These are phyloP conservation scores for Setipinna tenuifilis DNA, from an alignment of 2,797 vertebrate genomes.

Conservation along the genomic window DNA sequence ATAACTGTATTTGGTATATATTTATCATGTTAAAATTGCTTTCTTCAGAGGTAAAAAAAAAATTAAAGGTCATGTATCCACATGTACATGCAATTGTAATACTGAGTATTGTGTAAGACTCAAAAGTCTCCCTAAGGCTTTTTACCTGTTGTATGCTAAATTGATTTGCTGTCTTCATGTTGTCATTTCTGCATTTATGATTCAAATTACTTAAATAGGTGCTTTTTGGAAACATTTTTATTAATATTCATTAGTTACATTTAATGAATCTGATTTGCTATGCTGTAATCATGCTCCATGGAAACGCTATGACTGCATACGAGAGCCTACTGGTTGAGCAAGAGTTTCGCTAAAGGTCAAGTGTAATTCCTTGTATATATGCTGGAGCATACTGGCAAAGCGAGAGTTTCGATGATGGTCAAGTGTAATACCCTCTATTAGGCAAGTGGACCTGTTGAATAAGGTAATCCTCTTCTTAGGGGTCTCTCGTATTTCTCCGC, in stretches of 20 bases:
- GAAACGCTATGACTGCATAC: neutral
- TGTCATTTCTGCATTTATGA: neutral
- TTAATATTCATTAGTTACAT: neutral
- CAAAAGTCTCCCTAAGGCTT: neutral
- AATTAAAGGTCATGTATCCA: neutral
- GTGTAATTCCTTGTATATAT: no score
- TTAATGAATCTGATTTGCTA: neutral
- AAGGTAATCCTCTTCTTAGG: constrained; percentile 56
- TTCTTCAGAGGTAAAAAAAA: neutral
- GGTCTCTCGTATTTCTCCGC: constrained; percentile 65
- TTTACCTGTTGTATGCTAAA: neutral
- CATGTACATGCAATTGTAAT: neutral
- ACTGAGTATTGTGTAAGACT: neutral
- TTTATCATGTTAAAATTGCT: neutral
- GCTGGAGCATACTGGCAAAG: neutral
- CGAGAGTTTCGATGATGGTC: neutral
- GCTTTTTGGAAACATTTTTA: neutral
- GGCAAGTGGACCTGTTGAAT: constrained; percentile 35
- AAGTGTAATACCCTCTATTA: constrained; percentile 32
- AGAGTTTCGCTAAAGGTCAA: no score
- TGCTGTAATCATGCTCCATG: neutral
- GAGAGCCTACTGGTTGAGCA: neutral
- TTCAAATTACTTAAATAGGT: neutral
- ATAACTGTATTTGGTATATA: neutral
- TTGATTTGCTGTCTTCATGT: neutral